phyloP scores from a whole-genome alignment of 2,113 vertebrate genomes.

The Colaptes auratus region DNA sequence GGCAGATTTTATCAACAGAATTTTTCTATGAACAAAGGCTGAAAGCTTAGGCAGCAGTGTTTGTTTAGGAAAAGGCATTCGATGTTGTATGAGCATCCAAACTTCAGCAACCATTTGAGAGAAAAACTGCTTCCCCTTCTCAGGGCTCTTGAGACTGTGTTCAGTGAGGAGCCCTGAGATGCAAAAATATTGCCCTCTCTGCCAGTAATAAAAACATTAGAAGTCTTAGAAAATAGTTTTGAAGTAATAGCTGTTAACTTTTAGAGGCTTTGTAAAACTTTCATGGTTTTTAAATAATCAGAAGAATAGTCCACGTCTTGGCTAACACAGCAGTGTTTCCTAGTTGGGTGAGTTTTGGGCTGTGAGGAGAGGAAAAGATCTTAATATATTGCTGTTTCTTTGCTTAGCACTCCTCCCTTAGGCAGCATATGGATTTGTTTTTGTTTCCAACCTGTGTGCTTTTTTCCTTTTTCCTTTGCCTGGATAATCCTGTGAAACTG shows the following conservation, averaged over 20 bases:
- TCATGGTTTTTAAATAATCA: neutral
- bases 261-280: neutral
- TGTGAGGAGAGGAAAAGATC: neutral
- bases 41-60: neutral
- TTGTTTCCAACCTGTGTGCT: neutral
- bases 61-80: neutral
- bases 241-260: neutral
- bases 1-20: neutral
- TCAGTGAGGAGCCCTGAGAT: neutral
- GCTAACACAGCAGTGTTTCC: neutral
- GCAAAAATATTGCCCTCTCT: neutral
- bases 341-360: neutral
- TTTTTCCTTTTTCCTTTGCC: neutral
- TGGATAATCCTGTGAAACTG: neutral
- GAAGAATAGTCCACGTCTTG: neutral
- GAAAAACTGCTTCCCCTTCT: neutral
- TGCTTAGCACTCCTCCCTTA: conserved; percentile 50
- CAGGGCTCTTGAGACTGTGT: fast-evolving
- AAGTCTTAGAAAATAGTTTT: neutral
- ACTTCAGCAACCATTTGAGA: neutral
- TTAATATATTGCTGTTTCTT: neutral
- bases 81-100: neutral
- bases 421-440: conserved; percentile 50
- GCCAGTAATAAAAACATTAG: neutral
- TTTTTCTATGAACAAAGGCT: neutral